Percentiles rank a stretch among this genome's conserved stretches.
Conservation (phyloP, 2,797 vertebrate species). For the Amniataba percoides region DNA sequence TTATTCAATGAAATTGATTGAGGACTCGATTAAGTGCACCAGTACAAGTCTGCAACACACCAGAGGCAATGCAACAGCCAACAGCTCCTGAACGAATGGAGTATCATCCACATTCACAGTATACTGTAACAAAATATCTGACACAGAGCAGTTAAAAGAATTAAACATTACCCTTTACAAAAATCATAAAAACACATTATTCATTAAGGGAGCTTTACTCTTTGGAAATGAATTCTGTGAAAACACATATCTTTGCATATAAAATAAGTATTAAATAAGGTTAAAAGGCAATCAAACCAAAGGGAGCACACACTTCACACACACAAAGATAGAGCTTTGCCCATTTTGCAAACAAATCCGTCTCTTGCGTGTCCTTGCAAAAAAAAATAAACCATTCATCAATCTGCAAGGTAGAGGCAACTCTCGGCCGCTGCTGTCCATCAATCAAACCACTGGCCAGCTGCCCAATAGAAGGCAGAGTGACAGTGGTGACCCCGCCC, state of each 20-base stretch:
- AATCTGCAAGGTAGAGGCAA: slow-evolving; percentile 43
- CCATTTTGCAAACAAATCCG: slow-evolving; percentile 41
- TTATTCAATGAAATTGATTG: neutral
- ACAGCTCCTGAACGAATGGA: neutral
- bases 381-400: slow-evolving; percentile 64
- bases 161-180: too few species aligned
- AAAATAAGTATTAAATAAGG: neutral
- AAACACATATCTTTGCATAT: neutral
- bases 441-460: slow-evolving; percentile 65
- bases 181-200: neutral
- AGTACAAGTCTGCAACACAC: neutral
- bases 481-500: slow-evolving; percentile 61
- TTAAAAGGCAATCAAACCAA: neutral
- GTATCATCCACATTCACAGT: neutral
- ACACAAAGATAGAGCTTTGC: slow-evolving; percentile 19
- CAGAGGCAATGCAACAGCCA: neutral
- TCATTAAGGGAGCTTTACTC: neutral
- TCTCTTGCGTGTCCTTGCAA: slow-evolving; percentile 54
- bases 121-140: neutral
- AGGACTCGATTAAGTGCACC: neutral
- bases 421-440: slow-evolving; percentile 38
- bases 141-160: too few species aligned
- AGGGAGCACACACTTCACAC: neutral
- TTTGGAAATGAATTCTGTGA: neutral
- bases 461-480: slow-evolving; percentile 50